phyloP scores from a whole-genome alignment of 2,113 vertebrate genomes.

The Zosterops borbonicus region DNA sequence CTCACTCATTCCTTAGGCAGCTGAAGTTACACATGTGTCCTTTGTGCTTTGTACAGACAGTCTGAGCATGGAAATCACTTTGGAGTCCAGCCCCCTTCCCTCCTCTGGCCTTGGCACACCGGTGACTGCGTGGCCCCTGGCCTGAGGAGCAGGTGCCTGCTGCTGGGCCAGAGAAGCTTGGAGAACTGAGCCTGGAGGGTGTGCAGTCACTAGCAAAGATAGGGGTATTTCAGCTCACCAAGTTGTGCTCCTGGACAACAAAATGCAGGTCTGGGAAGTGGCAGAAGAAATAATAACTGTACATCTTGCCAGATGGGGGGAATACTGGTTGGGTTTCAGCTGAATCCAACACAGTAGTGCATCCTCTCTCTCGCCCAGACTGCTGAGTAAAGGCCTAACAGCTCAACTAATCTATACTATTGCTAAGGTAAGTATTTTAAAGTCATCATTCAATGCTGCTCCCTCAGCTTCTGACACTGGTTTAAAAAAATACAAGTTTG shows the following conservation, averaged over 20 bases:
- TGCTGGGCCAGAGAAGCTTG: neutral
- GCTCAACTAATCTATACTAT: neutral
- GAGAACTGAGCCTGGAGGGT: neutral
- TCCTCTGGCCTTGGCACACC: neutral
- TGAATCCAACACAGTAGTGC: neutral
- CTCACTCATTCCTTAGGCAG: neutral
- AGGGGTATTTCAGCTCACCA: neutral
- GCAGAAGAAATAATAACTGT: neutral
- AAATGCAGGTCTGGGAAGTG: neutral
- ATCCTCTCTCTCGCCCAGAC: neutral
- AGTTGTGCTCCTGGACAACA: neutral
- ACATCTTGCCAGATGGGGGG: accelerated
- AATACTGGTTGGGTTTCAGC: neutral
- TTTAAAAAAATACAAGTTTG: neutral
- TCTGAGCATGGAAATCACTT: neutral
- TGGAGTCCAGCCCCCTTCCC: neutral
- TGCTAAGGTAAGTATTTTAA: neutral
- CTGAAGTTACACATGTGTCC: neutral
- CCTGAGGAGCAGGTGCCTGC: accelerated
- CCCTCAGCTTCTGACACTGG: neutral
- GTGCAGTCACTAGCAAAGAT: neutral
- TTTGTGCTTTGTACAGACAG: neutral
- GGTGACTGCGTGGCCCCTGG: accelerated
- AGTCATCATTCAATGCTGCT: neutral
- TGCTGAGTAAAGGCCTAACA: neutral